Evolutionary conservation across 2,113 vertebrate species (phyloP).

Genomic region (Microtus ochrogaster): DNA sequence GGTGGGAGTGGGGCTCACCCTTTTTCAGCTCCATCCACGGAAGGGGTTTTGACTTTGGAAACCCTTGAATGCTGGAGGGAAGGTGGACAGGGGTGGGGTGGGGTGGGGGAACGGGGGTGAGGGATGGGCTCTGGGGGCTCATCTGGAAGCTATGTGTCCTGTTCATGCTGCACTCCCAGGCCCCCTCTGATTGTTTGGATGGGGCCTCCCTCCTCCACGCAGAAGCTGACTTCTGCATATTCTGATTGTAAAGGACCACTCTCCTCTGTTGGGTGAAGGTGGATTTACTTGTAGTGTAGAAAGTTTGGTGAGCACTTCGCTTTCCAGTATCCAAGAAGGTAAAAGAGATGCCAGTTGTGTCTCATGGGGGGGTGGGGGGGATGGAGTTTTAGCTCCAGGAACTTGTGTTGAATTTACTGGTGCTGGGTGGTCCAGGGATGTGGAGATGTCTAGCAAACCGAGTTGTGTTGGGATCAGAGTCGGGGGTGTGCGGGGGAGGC

Average conservation of each 20-base stretch:
- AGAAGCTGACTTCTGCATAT: too few species aligned
- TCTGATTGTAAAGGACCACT: background rate
- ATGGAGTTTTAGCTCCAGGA: background rate
- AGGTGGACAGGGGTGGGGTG: too few species aligned
- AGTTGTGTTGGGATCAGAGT: background rate
- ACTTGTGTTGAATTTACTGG: background rate
- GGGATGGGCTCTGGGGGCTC: background rate
- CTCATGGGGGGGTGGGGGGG: fast-evolving
- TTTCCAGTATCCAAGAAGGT: constrained; percentile 2
- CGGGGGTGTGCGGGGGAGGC: too few species aligned
- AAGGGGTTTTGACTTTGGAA: background rate
- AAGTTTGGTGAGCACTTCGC: constrained; percentile 7
- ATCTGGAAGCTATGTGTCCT: background rate
- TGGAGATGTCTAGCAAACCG: background rate
- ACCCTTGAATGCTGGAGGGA: background rate
- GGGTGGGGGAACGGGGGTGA: too few species aligned
- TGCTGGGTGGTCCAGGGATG: background rate
- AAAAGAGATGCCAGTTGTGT: background rate
- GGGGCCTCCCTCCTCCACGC: background rate
- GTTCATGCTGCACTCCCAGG: too few species aligned
- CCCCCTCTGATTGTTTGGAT: background rate
- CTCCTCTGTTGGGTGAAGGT: background rate
- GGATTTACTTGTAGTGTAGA: background rate
- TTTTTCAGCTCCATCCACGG: background rate
- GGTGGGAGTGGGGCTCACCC: background rate